Evolutionary conservation across 2,113 vertebrate genomes (phyloP).

Genomic region (Strigops habroptila): DNA sequence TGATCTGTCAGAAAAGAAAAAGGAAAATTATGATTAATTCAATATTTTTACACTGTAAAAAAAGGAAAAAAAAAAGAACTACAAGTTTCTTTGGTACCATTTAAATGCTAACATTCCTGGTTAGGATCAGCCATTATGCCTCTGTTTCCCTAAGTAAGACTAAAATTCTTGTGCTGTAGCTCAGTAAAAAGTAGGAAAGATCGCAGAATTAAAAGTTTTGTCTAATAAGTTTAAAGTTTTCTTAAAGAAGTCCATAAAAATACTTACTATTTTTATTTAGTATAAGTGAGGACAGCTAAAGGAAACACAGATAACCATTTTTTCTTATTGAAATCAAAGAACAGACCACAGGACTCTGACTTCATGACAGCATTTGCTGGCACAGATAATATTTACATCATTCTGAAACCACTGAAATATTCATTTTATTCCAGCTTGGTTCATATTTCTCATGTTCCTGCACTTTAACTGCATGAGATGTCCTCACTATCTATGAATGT

Average conservation of each 20-base stretch:
- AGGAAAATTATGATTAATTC: constrained; percentile 30
- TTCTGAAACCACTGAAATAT: background rate
- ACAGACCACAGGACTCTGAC: background rate
- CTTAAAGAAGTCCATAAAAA: background rate
- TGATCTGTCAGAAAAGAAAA: constrained; percentile 39
- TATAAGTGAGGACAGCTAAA: background rate
- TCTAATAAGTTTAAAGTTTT: background rate
- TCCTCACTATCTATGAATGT: background rate
- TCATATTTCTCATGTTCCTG: background rate
- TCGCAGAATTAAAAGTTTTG: background rate
- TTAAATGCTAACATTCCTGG: background rate
- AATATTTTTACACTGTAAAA: background rate
- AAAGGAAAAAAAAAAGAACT: background rate
- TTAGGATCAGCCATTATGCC: background rate
- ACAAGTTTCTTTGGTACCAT: background rate
- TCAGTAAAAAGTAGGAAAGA: background rate
- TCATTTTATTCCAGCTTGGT: background rate
- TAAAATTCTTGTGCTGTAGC: background rate
- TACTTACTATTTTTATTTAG: background rate
- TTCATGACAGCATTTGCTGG: background rate
- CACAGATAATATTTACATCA: background rate
- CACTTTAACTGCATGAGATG: background rate
- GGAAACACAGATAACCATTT: background rate
- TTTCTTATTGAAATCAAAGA: background rate
- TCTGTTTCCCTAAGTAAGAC: background rate